Percentiles rank a stretch among this genome's conserved stretches.
Conservation (phyloP, 2,113 vertebrate species). For the Scolopax mira region DNA sequence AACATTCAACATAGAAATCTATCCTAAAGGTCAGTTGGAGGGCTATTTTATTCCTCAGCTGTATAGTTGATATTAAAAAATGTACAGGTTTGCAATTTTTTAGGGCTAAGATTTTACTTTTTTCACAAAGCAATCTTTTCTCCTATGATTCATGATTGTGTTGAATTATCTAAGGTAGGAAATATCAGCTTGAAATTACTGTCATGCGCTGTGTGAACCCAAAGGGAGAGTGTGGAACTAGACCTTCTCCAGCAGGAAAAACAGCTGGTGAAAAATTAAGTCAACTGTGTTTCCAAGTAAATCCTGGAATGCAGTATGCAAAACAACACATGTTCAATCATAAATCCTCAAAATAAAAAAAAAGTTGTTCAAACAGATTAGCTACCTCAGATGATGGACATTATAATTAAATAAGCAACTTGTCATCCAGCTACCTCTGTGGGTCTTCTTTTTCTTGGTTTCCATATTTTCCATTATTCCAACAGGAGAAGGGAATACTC, state of each 20-base stretch:
- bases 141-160: background rate
- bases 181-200: constrained; percentile 24
- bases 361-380: background rate
- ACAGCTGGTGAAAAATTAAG: constrained; percentile 46
- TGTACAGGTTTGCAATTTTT: background rate
- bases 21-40: background rate
- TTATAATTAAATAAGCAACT: background rate
- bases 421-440: background rate
- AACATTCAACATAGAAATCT: background rate
- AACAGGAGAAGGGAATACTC: background rate
- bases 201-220: background rate
- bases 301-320: constrained; percentile 50
- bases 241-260: constrained; percentile 10
- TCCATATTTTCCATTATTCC: background rate
- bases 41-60: background rate
- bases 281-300: constrained; percentile 47
- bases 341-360: constrained; percentile 52
- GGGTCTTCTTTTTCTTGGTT: background rate
- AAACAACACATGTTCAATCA: constrained; percentile 32
- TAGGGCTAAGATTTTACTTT: background rate
- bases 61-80: background rate
- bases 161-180: constrained; percentile 30
- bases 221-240: background rate
- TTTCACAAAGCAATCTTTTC: background rate
- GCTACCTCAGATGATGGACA: background rate